Evolutionary conservation across 53 echinoderm and acorn worm genomes (phyloP), one percentile per base, ranked within the genome.

Genomic region (Echinarachnius parma): DNA sequence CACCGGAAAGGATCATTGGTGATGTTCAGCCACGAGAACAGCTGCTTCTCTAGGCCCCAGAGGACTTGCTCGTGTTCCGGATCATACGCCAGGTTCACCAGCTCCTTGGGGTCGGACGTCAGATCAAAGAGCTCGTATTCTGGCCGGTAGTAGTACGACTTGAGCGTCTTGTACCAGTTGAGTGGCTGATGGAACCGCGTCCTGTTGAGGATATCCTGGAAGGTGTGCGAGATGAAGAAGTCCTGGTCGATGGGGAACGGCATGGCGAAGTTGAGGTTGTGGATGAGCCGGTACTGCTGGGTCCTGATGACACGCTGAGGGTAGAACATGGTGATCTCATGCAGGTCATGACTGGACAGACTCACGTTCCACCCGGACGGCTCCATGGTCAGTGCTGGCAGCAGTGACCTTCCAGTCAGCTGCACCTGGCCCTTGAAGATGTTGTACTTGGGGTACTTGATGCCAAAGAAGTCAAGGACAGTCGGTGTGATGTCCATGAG

Each of bases 241-340:
- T 96, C 96, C 61, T 96, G 91, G 29, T 96, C 96, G 15, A 96
- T 96, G 4, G 82, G 77, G 47, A 96, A 96, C 1, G 96, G 96
- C 74, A 92, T 79, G 31, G 65, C 60, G 46, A 69, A 91, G 71
- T 91, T 87, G 48, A 96, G 52, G 48, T 96, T 96, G 65, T 96
- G 96, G 26, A 96, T 96, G 28, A 96, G 88, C 31, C 86, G 78
- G 61, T 56, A 84, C 4, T 64, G 60, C 8, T 46, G 62, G 27
- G 78, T 78, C 33, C 91, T 78, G 34, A 96, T 64, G 16, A 78
- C 91, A 23, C 96, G 84, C 88, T 92, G 92, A 29, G 96, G 96
- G 48, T 96, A 96, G 28, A 84, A 96, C 96, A 96, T 96, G 28
- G 96, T 96, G 77, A 91, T 72, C 55, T 96, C 96, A 23, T 96